These are phyloP conservation scores for Ophioninae sp. DNA, from an alignment of 2,888 invertebrate species.

Conservation along the genomic window DNA sequence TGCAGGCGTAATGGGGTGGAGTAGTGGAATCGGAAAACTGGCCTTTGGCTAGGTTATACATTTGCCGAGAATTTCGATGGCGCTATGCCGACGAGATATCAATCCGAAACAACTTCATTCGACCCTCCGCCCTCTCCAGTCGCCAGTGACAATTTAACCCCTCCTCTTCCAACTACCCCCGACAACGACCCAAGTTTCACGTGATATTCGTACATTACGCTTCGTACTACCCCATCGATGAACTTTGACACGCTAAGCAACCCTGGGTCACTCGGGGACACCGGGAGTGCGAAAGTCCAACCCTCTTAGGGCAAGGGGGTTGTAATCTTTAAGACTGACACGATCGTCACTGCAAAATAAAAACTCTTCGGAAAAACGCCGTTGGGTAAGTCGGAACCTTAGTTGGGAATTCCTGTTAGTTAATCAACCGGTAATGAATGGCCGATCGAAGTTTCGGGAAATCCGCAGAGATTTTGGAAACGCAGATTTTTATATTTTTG, in stretches of 20 bases:
- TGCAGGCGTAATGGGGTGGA: not conserved
- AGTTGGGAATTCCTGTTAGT: no score
- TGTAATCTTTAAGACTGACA: constrained; percentile 1
- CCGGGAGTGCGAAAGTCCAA: constrained; percentile 40
- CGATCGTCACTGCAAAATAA: not conserved
- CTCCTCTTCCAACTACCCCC: constrained; percentile 60
- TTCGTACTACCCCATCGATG: constrained; percentile 60
- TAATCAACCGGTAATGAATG: no score
- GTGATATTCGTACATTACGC: constrained; percentile 43
- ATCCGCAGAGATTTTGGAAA: no score
- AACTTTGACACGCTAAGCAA: constrained; percentile 71
- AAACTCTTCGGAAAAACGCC: not conserved
- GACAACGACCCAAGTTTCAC: constrained; percentile 68
- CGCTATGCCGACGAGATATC: constrained; percentile 62
- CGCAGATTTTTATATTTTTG: no score
- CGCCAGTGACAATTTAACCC: constrained; percentile 72
- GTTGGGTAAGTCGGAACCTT: not conserved
- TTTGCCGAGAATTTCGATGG: constrained; percentile 32
- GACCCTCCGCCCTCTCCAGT: constrained; percentile 60
- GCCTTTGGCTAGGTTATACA: constrained; percentile 7
- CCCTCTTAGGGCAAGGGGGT: not conserved
- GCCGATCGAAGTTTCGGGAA: no score
- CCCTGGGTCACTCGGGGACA: constrained; percentile 37
- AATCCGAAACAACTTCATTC: constrained; percentile 74
- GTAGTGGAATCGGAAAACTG: constrained; percentile 6